Evolutionary conservation across 2,113 vertebrate genomes (phyloP).

Genomic region (Brevimyrus niger): DNA sequence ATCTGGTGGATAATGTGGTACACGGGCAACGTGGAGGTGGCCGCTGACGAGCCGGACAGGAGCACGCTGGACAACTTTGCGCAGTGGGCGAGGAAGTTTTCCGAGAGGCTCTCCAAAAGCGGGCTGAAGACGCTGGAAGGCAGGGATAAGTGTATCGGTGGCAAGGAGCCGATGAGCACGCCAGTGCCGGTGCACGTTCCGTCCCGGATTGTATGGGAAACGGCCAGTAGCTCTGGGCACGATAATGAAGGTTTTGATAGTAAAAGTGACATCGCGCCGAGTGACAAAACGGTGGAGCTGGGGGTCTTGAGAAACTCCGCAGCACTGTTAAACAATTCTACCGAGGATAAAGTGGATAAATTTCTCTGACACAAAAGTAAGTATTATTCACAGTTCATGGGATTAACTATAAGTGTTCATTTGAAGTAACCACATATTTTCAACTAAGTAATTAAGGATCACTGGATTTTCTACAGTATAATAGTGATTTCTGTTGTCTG

Average conservation of each 20-base stretch:
- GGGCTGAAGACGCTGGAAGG: constrained; percentile 37
- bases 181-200: constrained; percentile 16
- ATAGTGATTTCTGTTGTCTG: background rate
- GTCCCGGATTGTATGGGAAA: constrained; percentile 36
- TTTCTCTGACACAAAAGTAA: constrained; percentile 41
- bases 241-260: constrained; percentile 50
- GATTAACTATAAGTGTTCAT: background rate
- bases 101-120: constrained; percentile 48
- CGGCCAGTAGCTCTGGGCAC: constrained; percentile 19
- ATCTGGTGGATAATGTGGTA: constrained; percentile 68
- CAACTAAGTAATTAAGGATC: background rate
- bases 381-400: background rate
- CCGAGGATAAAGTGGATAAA: constrained; percentile 35
- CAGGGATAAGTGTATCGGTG: constrained; percentile 20
- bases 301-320: constrained; percentile 36
- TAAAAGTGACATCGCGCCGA: constrained; percentile 20
- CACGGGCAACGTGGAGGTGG: constrained; percentile 49
- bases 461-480: background rate
- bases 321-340: constrained; percentile 22
- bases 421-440: background rate
- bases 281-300: constrained; percentile 46
- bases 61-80: constrained; percentile 41
- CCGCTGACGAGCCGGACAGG: constrained; percentile 24
- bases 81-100: constrained; percentile 56
- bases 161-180: constrained; percentile 33